A percentile compares a stretch with the other conserved stretches of the same genome.
Evolutionary conservation across 2,113 vertebrate genomes (phyloP).

Genomic region (Perca schrenkii): DNA sequence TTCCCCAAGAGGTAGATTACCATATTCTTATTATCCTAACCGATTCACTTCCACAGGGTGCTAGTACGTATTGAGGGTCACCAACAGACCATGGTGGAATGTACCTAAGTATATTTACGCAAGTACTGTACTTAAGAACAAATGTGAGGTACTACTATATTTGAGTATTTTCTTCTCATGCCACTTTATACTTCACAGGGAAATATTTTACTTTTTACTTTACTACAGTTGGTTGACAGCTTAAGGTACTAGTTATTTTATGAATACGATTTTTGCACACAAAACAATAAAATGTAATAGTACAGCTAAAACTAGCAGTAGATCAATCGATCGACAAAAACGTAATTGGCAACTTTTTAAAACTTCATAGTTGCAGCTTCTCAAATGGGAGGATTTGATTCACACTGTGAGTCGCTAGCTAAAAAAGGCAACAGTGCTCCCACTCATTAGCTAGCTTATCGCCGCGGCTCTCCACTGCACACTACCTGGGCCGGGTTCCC

Average conservation of each 20-base stretch:
- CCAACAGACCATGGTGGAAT: not conserved
- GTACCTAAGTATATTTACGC: not conserved
- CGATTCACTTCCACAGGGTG: not conserved
- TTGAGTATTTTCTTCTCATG: not conserved
- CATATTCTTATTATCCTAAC: not conserved
- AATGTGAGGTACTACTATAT: not conserved
- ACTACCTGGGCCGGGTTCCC: too few species aligned
- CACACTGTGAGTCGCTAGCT: too few species aligned
- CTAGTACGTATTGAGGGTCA: not conserved
- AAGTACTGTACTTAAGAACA: not conserved
- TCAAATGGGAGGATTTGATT: not conserved
- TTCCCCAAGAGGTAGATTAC: constrained; percentile 69
- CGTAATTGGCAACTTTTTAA: not conserved
- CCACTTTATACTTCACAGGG: not conserved
- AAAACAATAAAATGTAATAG: not conserved
- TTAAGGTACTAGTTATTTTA: not conserved
- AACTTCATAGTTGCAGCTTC: not conserved
- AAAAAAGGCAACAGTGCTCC: too few species aligned
- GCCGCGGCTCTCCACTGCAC: too few species aligned
- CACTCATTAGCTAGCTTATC: too few species aligned
- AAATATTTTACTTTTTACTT: not conserved
- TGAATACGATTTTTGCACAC: not conserved
- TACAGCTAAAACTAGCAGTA: not conserved
- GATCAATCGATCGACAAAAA: not conserved
- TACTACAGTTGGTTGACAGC: not conserved